Base-by-base conservation (phyloP, 2,888 invertebrate species). In the Hypselothyrea guttata region DNA sequence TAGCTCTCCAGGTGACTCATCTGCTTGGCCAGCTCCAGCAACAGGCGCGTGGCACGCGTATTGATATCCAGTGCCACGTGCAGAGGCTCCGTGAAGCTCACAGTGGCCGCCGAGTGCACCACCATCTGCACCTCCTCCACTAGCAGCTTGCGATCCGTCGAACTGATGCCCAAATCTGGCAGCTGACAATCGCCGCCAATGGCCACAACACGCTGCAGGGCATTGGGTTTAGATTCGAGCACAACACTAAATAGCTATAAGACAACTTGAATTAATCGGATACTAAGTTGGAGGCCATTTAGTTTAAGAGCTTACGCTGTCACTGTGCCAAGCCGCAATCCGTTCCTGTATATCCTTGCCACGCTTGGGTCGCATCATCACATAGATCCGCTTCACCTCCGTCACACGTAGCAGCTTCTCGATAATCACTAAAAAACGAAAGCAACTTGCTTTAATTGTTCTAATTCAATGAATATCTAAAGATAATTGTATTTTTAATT, bases 21-120 rank as follows among this genome's bases (percentile, higher is more conserved):
- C 41, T 93, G 90, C 52, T 90, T 92, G 84, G 93, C 93, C 40
- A 95, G 88, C 28, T 91, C 90, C 30, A 95, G 84, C 66, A 95
- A 91, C 65, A 93, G 91, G 61, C 92, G 91, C 1, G 94, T 93
- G 33, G 93, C 94, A 15, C 92, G 89, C 1, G 95, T 92, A 88
- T 95, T 95, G 89, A 94, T 93, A 66, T 92, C 92, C 34, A 94
- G 90, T 0, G 95, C 94, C 9, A 92, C 88, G 87, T 92, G 92
- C 5, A 95, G 89, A 16, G 92, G 92, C 82, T 95, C 95, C 86
- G 94, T 93, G 82, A 95, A 95, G n/a, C 38, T 83, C 3, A 98
- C 96, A 0, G 98, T 98, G 0, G 98, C 98, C 0, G 98, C 98
- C 9, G 95, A 95, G 87, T 98, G 97, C 89, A 98, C 95, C 7